Evolutionary conservation across 2,888 invertebrate genomes (phyloP), one percentile per base, ranked within the genome.

Genomic region (Andrena haemorrhoa): DNA sequence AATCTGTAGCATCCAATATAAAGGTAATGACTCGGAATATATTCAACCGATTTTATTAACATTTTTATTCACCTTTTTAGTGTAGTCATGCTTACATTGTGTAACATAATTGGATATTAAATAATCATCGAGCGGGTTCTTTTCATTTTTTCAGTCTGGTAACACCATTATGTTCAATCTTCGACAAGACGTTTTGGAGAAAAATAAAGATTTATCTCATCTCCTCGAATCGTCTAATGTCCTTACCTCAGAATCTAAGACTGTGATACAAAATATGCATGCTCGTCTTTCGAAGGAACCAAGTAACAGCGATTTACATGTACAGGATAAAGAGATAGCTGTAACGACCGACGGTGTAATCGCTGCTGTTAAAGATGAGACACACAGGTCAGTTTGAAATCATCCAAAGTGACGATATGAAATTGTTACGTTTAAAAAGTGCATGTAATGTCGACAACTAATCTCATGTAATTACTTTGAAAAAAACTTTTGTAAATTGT

Each of bases 121-220:
- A 41, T 31, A 31, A 29, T 65, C 5, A 65, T 20, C 2, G 5
- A 49, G 26, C 20, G 47, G n/a, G 2, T 29, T 23, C 3, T 58
- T 47, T 56, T 26, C 65, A 33, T 74, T 83, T 86, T 86, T 86
- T 63, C 85, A 93, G 93, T 71, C 90, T 66, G 89, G 91, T 63
- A 92, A 91, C 84, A 90, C 93, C 66, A 90, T 93, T 76, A 88
- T 92, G 61, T 88, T 93, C 53, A 92, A 92, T 83, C 82, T 93
- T 65, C 90, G 90, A 72, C 90, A 91, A 77, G 93, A 94, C 72
- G 83, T 89, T 26, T 73, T 90, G 65, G 90, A 91, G 53, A 91
- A 90, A 69, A 93, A 90, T 49, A 90, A 91, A 70, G 88, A 91
- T 79, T 83, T 92, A 47, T 90, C 91, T 7, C 92, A 93, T 68